These are phyloP conservation scores for Notocelia uddmanniana DNA, from an alignment of 2,888 invertebrate genomes.

Conservation along the genomic window DNA sequence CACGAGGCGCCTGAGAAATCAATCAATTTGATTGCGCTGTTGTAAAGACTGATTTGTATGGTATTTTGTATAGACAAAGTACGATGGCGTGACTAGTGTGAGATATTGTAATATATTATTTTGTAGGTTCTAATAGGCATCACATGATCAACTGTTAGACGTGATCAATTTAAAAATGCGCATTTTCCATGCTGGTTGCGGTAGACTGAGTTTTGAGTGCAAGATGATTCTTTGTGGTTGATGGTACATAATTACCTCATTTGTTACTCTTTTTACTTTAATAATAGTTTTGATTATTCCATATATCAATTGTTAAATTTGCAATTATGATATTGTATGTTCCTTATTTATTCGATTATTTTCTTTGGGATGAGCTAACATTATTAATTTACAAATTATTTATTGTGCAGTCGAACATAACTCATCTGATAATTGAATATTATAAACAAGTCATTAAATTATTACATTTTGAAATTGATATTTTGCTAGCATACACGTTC, in stretches of 20 bases:
- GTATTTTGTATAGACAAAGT: constrained; percentile 37
- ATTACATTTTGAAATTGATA: constrained; percentile 24
- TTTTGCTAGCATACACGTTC: constrained; percentile 48
- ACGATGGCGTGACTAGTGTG: constrained; percentile 52
- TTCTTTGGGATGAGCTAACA: constrained; percentile 24
- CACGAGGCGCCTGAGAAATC: constrained; percentile 23
- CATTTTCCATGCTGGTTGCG: constrained; percentile 21
- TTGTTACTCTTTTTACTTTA: constrained; percentile 55
- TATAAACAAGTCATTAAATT: constrained; percentile 40
- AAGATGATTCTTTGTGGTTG: constrained; percentile 1
- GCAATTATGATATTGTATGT: constrained; percentile 48
- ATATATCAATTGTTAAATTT: constrained; percentile 26
- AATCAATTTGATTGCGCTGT: constrained; percentile 63
- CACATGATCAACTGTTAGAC: constrained; percentile 52
- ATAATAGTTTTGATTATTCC: constrained; percentile 46
- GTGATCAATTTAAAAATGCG: constrained; percentile 25
- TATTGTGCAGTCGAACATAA: constrained; percentile 62
- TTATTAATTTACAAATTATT: constrained; percentile 10
- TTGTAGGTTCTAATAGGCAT: constrained; percentile 62
- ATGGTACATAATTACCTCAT: constrained; percentile 53
- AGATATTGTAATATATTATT: constrained; percentile 55
- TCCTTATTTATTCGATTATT: constrained; percentile 38
- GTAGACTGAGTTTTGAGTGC: constrained; percentile 11
- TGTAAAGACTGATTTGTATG: constrained; percentile 73
- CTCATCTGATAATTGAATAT: constrained; percentile 38